Percentiles rank a stretch among this genome's conserved stretches.
phyloP scores from a whole-genome alignment of 2,888 invertebrate genomes.

The Gari tellinella region DNA sequence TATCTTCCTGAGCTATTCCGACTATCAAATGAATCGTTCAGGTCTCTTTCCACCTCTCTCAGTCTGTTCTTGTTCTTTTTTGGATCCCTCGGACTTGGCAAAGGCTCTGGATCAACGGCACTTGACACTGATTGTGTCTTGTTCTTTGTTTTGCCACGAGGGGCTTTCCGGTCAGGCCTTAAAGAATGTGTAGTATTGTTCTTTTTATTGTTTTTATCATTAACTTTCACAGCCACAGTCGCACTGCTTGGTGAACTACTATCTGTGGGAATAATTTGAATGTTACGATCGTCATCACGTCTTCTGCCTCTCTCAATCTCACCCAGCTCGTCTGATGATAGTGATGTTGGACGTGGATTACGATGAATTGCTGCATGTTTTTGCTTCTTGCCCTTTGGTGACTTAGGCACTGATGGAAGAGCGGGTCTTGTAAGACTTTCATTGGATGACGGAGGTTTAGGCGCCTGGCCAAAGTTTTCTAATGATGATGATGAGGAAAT shows the following conservation, averaged over 20 bases:
- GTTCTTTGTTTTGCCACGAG: slow-evolving; percentile 18
- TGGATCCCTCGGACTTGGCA: slow-evolving; percentile 4
- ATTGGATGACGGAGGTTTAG: slow-evolving; percentile 48
- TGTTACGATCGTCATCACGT: slow-evolving; percentile 42
- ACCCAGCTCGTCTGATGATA: slow-evolving; percentile 67
- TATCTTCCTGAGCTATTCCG: slow-evolving; percentile 48
- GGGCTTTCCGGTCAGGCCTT: slow-evolving; percentile 50
- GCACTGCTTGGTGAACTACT: slow-evolving; percentile 57
- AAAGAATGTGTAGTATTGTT: slow-evolving; percentile 51
- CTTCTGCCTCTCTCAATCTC: slow-evolving; percentile 44
- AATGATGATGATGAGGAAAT: slow-evolving; percentile 66
- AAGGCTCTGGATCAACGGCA: slow-evolving; percentile 38
- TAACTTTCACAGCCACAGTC: slow-evolving; percentile 45
- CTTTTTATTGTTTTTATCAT: slow-evolving; percentile 27
- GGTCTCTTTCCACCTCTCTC: slow-evolving; percentile 18
- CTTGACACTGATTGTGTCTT: slow-evolving; percentile 53
- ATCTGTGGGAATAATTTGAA: slow-evolving; percentile 32
- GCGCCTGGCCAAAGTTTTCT: slow-evolving; percentile 51
- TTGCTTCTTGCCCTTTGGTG: slow-evolving; percentile 48
- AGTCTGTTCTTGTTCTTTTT: slow-evolving; percentile 25
- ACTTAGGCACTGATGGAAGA: slow-evolving; percentile 64
- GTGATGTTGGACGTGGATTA: slow-evolving; percentile 67
- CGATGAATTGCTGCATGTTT: slow-evolving; percentile 70
- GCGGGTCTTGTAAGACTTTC: slow-evolving; percentile 53
- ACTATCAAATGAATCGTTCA: slow-evolving; percentile 42